Percentiles rank a stretch among this genome's conserved stretches.
These are phyloP conservation scores for Maniola hyperantus DNA, from an alignment of 2,888 invertebrate genomes.

Conservation along the genomic window DNA sequence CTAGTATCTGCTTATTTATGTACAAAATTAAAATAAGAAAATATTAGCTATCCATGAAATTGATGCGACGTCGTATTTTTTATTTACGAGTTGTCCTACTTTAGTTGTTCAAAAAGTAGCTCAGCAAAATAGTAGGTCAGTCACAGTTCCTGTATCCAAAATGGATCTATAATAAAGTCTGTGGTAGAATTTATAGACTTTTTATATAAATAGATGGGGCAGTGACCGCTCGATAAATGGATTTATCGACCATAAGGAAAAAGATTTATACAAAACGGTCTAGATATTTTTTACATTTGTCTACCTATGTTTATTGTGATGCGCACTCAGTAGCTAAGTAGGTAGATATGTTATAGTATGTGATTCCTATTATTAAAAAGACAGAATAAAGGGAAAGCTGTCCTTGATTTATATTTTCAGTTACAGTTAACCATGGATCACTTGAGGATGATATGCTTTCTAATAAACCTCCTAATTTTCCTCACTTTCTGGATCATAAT, in stretches of 20 bases:
- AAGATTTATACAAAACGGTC: not conserved
- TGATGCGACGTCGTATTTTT: conserved; percentile 10
- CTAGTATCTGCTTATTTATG: not conserved
- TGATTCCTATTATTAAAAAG: not conserved
- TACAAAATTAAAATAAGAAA: not conserved
- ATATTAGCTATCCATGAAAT: not conserved
- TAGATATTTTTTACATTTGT: not conserved
- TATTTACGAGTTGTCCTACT: conserved; percentile 20
- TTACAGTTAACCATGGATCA: too few relatives aligned
- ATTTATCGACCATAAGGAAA: not conserved
- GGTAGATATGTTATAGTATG: not conserved
- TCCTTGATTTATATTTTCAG: too few relatives aligned
- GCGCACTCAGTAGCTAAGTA: not conserved
- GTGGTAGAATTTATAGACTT: conserved; percentile 32
- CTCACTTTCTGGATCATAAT: not conserved
- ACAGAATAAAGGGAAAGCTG: not conserved
- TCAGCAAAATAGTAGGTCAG: conserved; percentile 25
- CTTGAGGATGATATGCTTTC: not conserved
- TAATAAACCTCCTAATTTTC: not conserved
- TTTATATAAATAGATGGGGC: conserved; percentile 33
- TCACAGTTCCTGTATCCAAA: conserved; percentile 25
- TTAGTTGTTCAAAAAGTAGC: not conserved
- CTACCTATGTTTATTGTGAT: not conserved
- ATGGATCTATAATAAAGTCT: conserved; percentile 33
- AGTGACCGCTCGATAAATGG: conserved; percentile 15